These are phyloP conservation scores for Poeciliopsis infans DNA, from an alignment of 2,797 vertebrate genomes.

Conservation along the genomic window DNA sequence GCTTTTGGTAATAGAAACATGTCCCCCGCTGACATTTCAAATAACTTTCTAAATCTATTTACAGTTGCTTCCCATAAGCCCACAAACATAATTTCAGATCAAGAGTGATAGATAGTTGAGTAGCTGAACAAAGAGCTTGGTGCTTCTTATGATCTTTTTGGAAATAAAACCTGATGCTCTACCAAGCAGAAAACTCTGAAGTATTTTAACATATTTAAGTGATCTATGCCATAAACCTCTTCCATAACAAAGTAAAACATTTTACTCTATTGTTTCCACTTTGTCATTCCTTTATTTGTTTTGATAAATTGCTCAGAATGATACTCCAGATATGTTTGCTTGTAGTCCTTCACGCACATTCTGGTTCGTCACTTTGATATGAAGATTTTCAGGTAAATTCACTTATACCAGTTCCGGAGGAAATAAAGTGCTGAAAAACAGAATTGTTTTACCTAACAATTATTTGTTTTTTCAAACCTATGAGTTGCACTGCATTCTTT, in stretches of 20 bases:
- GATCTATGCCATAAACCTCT: background rate
- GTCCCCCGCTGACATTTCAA: constrained; percentile 15
- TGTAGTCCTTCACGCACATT: background rate
- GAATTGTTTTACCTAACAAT: background rate
- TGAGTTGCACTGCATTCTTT: background rate
- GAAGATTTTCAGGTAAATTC: background rate
- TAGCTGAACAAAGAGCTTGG: background rate
- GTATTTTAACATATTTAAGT: background rate
- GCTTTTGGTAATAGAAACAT: constrained; percentile 10
- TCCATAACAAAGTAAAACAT: background rate
- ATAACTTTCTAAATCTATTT: background rate
- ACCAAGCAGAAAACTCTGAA: background rate
- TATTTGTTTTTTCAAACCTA: background rate
- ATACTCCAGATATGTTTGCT: background rate
- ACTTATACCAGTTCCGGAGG: background rate
- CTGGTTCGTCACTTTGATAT: background rate
- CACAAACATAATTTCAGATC: constrained; percentile 16
- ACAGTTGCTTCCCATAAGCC: background rate
- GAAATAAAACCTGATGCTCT: background rate
- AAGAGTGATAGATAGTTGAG: background rate
- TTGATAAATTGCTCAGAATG: background rate
- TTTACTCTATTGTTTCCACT: background rate
- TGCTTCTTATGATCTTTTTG: background rate
- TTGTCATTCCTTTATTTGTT: background rate
- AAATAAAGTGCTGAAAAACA: background rate